A percentile compares a stretch with the other conserved stretches of the same genome.
Evolutionary conservation across 2,888 invertebrate genomes (phyloP).

Genomic region (Pecten maximus): DNA sequence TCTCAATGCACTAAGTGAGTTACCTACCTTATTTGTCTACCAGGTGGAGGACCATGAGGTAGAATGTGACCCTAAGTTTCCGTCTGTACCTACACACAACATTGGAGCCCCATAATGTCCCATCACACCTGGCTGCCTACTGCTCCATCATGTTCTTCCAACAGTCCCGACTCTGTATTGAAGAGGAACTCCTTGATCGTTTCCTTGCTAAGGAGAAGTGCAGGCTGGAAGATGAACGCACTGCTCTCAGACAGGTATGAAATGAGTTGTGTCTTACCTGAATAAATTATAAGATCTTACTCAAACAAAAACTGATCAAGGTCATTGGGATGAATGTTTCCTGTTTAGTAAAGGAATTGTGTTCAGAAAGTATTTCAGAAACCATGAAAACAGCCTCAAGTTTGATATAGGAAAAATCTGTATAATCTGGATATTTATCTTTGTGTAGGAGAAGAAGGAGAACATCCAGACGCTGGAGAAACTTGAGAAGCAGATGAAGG

Average conservation of each 20-base stretch:
- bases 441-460: conserved; percentile 77
- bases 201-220: conserved; percentile 81
- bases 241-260: conserved; percentile 77
- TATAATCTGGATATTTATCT: not conserved
- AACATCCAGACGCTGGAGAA: conserved; percentile 74
- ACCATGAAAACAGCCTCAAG: not conserved
- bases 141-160: conserved; percentile 80
- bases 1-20: not conserved
- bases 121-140: conserved; percentile 78
- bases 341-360: not conserved
- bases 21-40: conserved; percentile 23
- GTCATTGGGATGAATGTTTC: not conserved
- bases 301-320: not conserved
- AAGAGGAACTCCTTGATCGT: conserved; percentile 80
- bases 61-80: conserved; percentile 82
- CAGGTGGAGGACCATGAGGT: conserved; percentile 82
- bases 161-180: conserved; percentile 74
- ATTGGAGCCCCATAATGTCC: conserved; percentile 78
- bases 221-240: conserved; percentile 81
- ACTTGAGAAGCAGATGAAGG: conserved; percentile 78
- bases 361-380: not conserved
- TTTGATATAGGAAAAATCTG: too few relatives aligned
- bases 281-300: too few relatives aligned
- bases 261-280: too few relatives aligned
- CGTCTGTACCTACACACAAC: conserved; percentile 81